Evolutionary conservation across 92 coral and sea anemone species (phyloP).

Genomic region (Zoanthus solanderi): DNA sequence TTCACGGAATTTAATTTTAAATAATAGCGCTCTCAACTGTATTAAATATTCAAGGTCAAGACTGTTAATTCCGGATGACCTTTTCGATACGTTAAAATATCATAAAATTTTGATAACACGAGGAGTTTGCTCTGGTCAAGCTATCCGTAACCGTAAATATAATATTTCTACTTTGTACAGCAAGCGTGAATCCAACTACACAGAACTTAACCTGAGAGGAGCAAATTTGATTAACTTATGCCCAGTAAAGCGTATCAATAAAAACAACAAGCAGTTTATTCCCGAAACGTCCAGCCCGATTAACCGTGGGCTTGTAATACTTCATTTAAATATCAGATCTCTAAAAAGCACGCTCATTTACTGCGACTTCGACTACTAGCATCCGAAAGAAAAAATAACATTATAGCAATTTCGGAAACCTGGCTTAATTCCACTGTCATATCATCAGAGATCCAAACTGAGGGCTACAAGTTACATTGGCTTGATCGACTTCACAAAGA

Average conservation of each 20-base stretch:
- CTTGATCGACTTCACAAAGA: no score
- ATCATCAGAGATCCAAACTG: no score
- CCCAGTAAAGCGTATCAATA: slow-evolving; percentile 35
- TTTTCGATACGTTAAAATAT: slow-evolving; percentile 34
- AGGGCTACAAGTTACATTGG: no score
- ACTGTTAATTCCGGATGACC: slow-evolving; percentile 36
- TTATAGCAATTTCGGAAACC: no score
- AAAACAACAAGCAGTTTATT: slow-evolving; percentile 21
- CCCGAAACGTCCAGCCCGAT: neutral
- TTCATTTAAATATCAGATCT: slow-evolving; percentile 39
- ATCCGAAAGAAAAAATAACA: no score
- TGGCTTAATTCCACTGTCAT: no score
- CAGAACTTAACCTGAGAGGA: slow-evolving; percentile 39
- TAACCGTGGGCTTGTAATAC: neutral
- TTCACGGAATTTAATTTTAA: slow-evolving; percentile 25
- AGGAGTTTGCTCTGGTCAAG: slow-evolving; percentile 59
- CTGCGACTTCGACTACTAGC: slow-evolving; percentile 5
- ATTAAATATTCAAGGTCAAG: slow-evolving; percentile 31
- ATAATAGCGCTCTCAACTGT: slow-evolving; percentile 13
- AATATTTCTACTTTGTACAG: slow-evolving; percentile 42
- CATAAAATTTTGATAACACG: slow-evolving; percentile 52
- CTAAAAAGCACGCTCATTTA: slow-evolving; percentile 36
- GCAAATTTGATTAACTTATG: slow-evolving; percentile 52
- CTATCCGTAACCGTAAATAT: slow-evolving; percentile 46
- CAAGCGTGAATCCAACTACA: slow-evolving; percentile 42